phyloP scores from a whole-genome alignment of 2,888 invertebrate genomes.

The Dolichomitus sp. region DNA sequence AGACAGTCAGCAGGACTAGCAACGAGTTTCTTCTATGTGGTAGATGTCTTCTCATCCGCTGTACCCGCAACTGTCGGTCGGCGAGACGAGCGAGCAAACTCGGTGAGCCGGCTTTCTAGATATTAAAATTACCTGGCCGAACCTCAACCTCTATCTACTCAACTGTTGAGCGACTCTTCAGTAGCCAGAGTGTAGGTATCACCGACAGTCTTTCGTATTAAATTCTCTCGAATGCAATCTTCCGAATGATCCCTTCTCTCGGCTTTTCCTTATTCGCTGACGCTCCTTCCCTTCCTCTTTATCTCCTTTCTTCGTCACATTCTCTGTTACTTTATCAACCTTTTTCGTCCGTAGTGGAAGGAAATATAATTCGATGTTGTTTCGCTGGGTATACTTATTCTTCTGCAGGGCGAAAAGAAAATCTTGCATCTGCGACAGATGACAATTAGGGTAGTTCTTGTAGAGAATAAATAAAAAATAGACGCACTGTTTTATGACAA shows the following conservation, averaged over 20 bases:
- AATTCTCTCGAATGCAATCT: conserved; percentile 64
- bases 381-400: background rate
- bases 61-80: conserved; percentile 24
- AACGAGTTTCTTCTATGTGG: conserved; percentile 38
- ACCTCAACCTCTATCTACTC: conserved; percentile 37
- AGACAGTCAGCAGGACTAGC: conserved; percentile 15
- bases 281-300: background rate
- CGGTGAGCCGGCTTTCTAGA: conserved; percentile 63
- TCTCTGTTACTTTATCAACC: background rate
- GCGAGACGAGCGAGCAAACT: conserved; percentile 60
- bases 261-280: conserved; percentile 43
- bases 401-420: background rate
- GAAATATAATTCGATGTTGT: background rate
- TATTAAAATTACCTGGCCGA: conserved; percentile 73
- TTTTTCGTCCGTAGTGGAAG: background rate
- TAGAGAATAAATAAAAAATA: too few species aligned
- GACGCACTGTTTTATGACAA: too few species aligned
- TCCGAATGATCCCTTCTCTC: conserved; percentile 26
- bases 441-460: background rate
- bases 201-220: conserved; percentile 61
- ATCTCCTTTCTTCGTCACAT: background rate
- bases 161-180: conserved; percentile 39
- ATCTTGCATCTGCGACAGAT: background rate
- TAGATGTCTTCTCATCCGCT: conserved; percentile 42
- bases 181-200: conserved; percentile 35